These are phyloP conservation scores for Hypotaenidia okinawae DNA, from an alignment of 2,797 vertebrate genomes.

Conservation along the genomic window DNA sequence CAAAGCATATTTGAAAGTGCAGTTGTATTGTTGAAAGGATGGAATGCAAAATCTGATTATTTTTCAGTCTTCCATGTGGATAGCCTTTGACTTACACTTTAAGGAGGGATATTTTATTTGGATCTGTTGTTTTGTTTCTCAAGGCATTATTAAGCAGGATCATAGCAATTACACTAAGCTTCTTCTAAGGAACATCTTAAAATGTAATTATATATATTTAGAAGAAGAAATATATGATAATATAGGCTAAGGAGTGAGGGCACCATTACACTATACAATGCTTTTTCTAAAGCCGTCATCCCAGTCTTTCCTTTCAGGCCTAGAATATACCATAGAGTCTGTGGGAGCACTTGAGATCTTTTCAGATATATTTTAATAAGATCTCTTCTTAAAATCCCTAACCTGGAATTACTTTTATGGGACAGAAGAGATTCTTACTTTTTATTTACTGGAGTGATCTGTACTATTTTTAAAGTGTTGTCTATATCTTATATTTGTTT, in stretches of 20 bases:
- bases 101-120: constrained; percentile 70
- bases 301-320: not conserved
- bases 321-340: not conserved
- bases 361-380: not conserved
- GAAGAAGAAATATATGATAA: constrained; percentile 54
- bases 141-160: constrained; percentile 74
- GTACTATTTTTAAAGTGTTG: not conserved
- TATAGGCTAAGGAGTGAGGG: constrained; percentile 38
- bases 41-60: constrained; percentile 77
- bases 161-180: constrained; percentile 66
- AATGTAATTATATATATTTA: constrained; percentile 64
- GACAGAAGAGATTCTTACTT: not conserved
- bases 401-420: not conserved
- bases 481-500: not conserved
- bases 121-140: constrained; percentile 72
- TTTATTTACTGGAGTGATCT: not conserved
- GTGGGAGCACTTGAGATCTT: not conserved
- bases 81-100: constrained; percentile 77
- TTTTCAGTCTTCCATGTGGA: constrained; percentile 76
- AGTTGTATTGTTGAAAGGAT: constrained; percentile 93
- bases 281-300: constrained; percentile 21
- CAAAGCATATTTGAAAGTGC: constrained; percentile 98
- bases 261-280: not conserved
- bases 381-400: not conserved
- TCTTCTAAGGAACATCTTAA: constrained; percentile 61